A percentile compares a stretch with the other conserved stretches of the same genome.
phyloP scores from a whole-genome alignment of 2,888 invertebrate species.

The Chymomyza fuscimana region DNA sequence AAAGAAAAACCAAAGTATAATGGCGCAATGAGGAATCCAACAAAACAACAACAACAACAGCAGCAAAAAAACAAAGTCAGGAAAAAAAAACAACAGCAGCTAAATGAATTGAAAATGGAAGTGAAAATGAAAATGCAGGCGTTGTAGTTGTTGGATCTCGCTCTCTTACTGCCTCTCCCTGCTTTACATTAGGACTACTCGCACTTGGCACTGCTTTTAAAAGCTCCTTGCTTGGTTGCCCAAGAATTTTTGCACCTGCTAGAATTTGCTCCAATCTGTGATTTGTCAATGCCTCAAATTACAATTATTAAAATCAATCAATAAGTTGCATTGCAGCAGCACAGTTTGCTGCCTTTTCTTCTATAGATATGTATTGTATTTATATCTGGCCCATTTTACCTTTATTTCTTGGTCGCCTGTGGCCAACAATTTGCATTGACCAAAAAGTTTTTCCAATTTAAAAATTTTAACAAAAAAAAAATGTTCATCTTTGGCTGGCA shows the following conservation, averaged over 20 bases:
- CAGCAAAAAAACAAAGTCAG: not conserved
- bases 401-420: not conserved
- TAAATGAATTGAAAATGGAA: constrained; percentile 49
- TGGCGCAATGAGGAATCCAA: constrained; percentile 48
- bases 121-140: constrained; percentile 33
- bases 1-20: constrained; percentile 50
- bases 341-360: not conserved
- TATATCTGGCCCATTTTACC: not conserved
- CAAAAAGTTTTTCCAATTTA: constrained; percentile 5
- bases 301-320: constrained; percentile 4
- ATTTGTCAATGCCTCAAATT: not conserved
- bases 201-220: not conserved
- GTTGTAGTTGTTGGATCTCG: not conserved
- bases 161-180: not conserved
- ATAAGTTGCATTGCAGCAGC: not conserved
- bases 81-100: constrained; percentile 11
- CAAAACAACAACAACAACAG: constrained; percentile 32
- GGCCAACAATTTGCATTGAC: not conserved
- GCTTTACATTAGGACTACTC: not conserved
- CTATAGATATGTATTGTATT: not conserved
- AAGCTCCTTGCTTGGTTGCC: not conserved
- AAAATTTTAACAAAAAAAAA: not conserved
- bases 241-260: not conserved
- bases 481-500: not conserved
- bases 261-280: not conserved